A percentile compares a stretch with the other conserved stretches of the same genome.
Evolutionary conservation across 30 jellyfish, hydroid and myxozoan genomes (phyloP).

Genomic region (Catostylus mosaicus): DNA sequence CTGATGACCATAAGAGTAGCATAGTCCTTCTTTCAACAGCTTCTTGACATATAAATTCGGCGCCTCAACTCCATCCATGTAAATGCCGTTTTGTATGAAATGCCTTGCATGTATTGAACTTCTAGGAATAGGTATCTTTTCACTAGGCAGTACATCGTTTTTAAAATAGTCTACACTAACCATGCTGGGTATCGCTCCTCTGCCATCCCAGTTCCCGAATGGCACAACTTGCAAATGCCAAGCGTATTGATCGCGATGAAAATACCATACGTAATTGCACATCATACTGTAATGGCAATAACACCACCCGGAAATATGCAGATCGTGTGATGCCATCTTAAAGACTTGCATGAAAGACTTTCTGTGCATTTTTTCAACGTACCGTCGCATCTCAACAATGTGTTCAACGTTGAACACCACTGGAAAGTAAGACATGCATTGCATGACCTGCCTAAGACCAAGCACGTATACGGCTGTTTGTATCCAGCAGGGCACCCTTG

Average conservation of each 20-base stretch:
- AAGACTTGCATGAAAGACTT: conserved; percentile 4
- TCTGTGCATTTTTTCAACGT: neutral
- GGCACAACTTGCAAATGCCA: neutral
- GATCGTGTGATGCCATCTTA: neutral
- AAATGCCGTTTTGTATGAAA: conserved; percentile 2
- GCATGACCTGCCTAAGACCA: conserved; percentile 16
- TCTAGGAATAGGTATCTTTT: conserved; percentile 43
- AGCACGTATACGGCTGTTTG: neutral
- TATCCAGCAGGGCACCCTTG: conserved; percentile 17
- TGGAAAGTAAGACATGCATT: conserved; percentile 29
- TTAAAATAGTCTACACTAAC: conserved; percentile 19
- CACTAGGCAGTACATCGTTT: conserved; percentile 9
- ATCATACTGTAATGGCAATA: too few relatives aligned
- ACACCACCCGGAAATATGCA: too few relatives aligned
- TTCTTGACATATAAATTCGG: neutral
- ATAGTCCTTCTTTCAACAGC: neutral
- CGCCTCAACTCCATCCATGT: neutral
- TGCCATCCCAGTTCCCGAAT: neutral
- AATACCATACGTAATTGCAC: too few relatives aligned
- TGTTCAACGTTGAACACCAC: conserved; percentile 15
- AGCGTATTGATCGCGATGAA: neutral
- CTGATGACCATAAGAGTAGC: conserved; percentile 6
- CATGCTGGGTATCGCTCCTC: conserved; percentile 24
- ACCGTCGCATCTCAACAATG: conserved; percentile 15
- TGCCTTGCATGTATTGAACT: conserved; percentile 34